Evolutionary conservation across 2,113 vertebrate species (phyloP).

Genomic region (Callorhinus ursinus): DNA sequence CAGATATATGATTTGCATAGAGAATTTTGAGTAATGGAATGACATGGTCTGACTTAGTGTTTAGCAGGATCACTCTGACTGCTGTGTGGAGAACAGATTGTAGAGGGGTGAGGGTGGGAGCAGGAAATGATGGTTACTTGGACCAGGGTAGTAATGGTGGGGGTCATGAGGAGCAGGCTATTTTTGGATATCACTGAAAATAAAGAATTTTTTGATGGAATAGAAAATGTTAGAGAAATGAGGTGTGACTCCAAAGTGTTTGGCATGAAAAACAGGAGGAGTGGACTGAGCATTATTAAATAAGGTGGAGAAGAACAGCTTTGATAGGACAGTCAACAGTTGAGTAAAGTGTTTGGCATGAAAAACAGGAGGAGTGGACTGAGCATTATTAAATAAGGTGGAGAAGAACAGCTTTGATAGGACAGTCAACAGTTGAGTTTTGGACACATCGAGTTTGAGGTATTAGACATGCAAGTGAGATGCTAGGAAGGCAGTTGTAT

Average conservation of each 20-base stretch:
- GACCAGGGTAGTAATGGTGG: background rate
- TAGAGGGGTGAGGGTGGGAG: background rate
- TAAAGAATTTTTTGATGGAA: background rate
- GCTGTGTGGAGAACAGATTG: background rate
- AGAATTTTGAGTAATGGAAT: background rate
- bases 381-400: background rate
- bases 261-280: background rate
- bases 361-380: background rate
- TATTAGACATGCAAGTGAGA: background rate
- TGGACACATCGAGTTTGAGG: background rate
- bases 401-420: background rate
- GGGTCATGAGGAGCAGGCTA: background rate
- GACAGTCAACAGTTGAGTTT: background rate
- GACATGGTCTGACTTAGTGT: background rate
- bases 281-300: background rate
- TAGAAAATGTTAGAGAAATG: background rate
- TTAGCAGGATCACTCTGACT: background rate
- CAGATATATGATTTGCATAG: background rate
- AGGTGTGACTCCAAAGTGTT: background rate
- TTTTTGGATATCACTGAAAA: slow-evolving; percentile 20
- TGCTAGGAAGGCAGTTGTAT: background rate
- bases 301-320: background rate
- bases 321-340: background rate
- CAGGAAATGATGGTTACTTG: background rate
- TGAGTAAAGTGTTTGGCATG: background rate